These are phyloP conservation scores for Anagrus nilaparvatae DNA, from an alignment of 1,140 invertebrate species.

Conservation along the genomic window DNA sequence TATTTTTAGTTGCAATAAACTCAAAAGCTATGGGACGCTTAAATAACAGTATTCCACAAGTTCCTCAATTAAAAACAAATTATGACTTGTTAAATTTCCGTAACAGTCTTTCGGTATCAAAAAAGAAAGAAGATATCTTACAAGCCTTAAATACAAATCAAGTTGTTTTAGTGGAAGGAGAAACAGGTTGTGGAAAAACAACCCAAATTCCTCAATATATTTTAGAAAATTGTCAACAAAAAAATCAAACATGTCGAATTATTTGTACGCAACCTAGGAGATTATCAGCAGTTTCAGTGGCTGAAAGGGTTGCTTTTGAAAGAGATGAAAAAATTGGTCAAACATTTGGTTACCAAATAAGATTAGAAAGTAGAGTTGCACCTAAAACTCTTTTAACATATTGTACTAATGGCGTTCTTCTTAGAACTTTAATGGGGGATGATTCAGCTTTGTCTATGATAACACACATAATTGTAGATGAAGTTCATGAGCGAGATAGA, in stretches of 20 bases:
- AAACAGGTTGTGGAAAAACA: slow-evolving; percentile 83
- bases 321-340: slow-evolving; percentile 76
- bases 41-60: slow-evolving; percentile 52
- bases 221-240: slow-evolving; percentile 61
- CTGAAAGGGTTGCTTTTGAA: slow-evolving; percentile 73
- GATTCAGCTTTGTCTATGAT: slow-evolving; percentile 56
- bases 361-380: slow-evolving; percentile 71
- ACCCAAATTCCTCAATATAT: slow-evolving; percentile 88
- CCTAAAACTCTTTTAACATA: slow-evolving; percentile 77
- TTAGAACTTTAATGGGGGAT: slow-evolving; percentile 74
- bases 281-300: slow-evolving; percentile 79
- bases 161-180: slow-evolving; percentile 62
- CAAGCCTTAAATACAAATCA: slow-evolving; percentile 43
- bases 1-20: slow-evolving; percentile 38
- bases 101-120: slow-evolving; percentile 48
- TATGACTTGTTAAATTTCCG: slow-evolving; percentile 43
- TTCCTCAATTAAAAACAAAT: slow-evolving; percentile 45
- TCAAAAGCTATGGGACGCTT: slow-evolving; percentile 48
- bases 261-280: slow-evolving; percentile 89
- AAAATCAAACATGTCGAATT: slow-evolving; percentile 65
- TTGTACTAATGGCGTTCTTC: slow-evolving; percentile 83
- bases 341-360: slow-evolving; percentile 90
- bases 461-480: slow-evolving; percentile 85
- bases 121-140: slow-evolving; percentile 44
- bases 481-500: slow-evolving; percentile 89